A percentile compares a stretch with the other conserved stretches of the same genome.
Conservation (phyloP, 2,888 invertebrate species). For the Sinotaia quadrata region DNA sequence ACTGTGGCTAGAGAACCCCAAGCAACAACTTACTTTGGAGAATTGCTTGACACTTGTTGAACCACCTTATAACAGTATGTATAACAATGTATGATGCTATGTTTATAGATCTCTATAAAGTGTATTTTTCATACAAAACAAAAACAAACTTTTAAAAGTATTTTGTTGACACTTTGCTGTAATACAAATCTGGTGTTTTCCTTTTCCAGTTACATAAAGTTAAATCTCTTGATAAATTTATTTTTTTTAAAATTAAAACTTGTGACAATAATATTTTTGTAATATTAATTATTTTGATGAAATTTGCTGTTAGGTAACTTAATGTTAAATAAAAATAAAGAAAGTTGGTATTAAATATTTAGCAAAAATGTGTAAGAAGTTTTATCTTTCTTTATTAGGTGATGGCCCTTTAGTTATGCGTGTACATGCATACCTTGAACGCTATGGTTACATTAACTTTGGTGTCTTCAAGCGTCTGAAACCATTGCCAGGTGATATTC, state of each 20-base stretch:
- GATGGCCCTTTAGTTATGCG: conserved; percentile 87
- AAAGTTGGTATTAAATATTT: no score
- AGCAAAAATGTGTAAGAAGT: no score
- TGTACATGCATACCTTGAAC: conserved; percentile 91
- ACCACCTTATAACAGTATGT: conserved; percentile 88
- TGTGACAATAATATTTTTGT: no score
- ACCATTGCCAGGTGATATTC: conserved; percentile 70
- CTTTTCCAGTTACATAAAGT: no score
- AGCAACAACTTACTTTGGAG: conserved; percentile 89
- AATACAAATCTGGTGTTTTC: no score
- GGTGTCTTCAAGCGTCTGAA: conserved; percentile 93
- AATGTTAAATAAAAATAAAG: neutral
- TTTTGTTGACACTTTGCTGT: no score
- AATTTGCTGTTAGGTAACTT: neutral
- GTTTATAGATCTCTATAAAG: no score
- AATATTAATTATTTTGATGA: neutral
- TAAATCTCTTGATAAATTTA: no score
- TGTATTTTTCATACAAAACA: no score
- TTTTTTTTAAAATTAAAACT: no score
- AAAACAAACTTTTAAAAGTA: no score
- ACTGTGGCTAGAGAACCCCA: conserved; percentile 96
- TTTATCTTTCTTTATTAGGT: conserved; percentile 54
- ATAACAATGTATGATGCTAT: no score
- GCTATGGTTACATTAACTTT: conserved; percentile 98
- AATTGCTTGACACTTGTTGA: conserved; percentile 84